Evolutionary conservation across 2,888 invertebrate species (phyloP).

Genomic region (Petrolisthes manimaculis): DNA sequence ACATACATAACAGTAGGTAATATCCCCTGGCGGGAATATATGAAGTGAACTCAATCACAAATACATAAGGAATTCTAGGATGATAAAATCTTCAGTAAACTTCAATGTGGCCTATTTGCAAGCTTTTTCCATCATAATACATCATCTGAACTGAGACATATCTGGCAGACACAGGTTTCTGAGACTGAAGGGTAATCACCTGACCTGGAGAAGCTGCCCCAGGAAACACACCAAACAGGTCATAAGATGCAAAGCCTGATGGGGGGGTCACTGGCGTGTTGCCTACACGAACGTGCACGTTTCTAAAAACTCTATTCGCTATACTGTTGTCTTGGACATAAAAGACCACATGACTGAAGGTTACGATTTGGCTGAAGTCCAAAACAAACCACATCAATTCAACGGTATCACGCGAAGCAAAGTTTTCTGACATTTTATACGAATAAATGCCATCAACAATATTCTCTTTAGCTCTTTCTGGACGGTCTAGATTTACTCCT

Average conservation of each 20-base stretch:
- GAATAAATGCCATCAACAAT: not conserved
- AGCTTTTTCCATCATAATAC: not conserved
- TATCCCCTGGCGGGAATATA: no score
- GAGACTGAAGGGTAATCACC: not conserved
- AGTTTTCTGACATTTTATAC: not conserved
- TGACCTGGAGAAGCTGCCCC: not conserved
- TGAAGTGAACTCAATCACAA: no score
- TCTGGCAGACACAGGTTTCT: not conserved
- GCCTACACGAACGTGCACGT: not conserved
- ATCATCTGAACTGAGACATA: not conserved
- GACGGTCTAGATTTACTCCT: not conserved
- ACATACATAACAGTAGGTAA: no score
- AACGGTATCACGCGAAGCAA: no score
- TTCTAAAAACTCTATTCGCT: not conserved
- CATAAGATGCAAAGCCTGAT: not conserved
- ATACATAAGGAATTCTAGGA: no score
- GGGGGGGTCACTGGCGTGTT: not conserved
- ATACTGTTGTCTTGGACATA: not conserved
- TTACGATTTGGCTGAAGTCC: not conserved
- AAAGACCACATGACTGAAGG: not conserved
- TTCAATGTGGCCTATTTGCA: not conserved
- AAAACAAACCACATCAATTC: not conserved
- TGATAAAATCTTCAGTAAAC: not conserved
- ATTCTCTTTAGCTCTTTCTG: not conserved
- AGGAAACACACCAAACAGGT: not conserved